Percentiles rank a stretch among this genome's conserved stretches.
Evolutionary conservation across 1,140 invertebrate genomes (phyloP).

Genomic region (Aricia agestis): DNA sequence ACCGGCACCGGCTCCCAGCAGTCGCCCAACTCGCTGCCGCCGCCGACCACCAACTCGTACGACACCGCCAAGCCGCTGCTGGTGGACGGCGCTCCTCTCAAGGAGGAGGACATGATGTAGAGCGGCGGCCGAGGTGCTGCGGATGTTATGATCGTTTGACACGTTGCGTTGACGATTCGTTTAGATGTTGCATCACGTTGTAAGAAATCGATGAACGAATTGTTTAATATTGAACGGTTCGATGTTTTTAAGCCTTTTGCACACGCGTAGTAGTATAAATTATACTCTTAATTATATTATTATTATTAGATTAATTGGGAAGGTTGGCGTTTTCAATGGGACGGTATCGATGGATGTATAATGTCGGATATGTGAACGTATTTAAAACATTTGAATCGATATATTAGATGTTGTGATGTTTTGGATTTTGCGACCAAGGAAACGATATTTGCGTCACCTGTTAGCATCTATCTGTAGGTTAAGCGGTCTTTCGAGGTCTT

Average conservation of each 20-base stretch:
- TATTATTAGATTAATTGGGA: conserved; percentile 59
- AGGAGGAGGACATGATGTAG: conserved; percentile 55
- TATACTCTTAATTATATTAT: conserved; percentile 44
- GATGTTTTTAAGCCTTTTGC: conserved; percentile 56
- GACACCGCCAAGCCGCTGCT: conserved; percentile 52
- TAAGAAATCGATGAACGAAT: background rate
- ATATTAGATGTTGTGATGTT: conserved; percentile 50
- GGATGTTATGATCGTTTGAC: background rate
- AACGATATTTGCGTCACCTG: conserved; percentile 42
- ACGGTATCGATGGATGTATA: conserved; percentile 65
- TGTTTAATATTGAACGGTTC: background rate
- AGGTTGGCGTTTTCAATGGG: conserved; percentile 60
- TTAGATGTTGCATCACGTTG: conserved; percentile 22
- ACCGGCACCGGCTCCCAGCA: conserved; percentile 41
- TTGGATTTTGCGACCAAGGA: conserved; percentile 48
- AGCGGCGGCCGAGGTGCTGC: background rate
- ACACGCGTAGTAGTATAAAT: conserved; percentile 56
- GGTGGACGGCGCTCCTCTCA: conserved; percentile 60
- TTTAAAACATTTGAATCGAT: conserved; percentile 49
- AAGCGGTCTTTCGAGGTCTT: conserved; percentile 60
- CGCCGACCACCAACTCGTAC: conserved; percentile 39
- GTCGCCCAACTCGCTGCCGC: conserved; percentile 50
- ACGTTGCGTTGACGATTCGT: background rate
- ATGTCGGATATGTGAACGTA: conserved; percentile 58
- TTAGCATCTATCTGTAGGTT: conserved; percentile 43